Evolutionary conservation across 2,797 vertebrate species (phyloP).

Genomic region (Botia kubotai): DNA sequence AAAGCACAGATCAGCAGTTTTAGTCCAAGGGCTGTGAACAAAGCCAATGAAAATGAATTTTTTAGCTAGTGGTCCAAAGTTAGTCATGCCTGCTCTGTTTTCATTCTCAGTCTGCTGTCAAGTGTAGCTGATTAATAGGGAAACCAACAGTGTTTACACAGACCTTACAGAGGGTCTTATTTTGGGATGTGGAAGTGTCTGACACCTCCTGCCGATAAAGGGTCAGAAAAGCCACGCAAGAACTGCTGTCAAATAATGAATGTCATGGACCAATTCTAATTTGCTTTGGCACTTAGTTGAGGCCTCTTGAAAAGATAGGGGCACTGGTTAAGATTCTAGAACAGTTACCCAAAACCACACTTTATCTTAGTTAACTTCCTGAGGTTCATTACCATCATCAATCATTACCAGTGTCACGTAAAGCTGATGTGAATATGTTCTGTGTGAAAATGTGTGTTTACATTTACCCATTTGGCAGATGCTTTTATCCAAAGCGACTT

Average conservation of each 20-base stretch:
- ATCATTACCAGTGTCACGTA: background rate
- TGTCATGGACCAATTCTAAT: background rate
- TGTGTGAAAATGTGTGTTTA: constrained; percentile 13
- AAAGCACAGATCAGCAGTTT: background rate
- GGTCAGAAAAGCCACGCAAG: background rate
- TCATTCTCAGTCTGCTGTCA: constrained; percentile 5
- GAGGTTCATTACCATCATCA: too few species aligned
- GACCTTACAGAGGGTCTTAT: background rate
- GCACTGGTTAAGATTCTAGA: background rate
- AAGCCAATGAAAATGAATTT: background rate
- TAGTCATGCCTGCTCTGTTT: background rate
- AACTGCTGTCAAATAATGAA: background rate
- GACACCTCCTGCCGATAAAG: background rate
- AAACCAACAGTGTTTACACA: background rate
- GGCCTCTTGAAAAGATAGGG: too few species aligned
- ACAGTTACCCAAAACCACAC: background rate
- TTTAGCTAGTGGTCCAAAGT: background rate
- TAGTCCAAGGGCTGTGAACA: background rate
- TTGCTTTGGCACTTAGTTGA: too few species aligned
- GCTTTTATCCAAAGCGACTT: too few species aligned
- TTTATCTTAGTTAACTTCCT: background rate
- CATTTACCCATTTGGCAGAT: too few species aligned
- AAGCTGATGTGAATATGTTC: constrained; percentile 13
- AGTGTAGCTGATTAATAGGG: background rate
- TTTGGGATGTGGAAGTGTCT: too few species aligned